Evolutionary conservation across 2,113 vertebrate species (phyloP), one percentile per base, ranked within the genome.

Genomic region (Laticauda laticaudata): DNA sequence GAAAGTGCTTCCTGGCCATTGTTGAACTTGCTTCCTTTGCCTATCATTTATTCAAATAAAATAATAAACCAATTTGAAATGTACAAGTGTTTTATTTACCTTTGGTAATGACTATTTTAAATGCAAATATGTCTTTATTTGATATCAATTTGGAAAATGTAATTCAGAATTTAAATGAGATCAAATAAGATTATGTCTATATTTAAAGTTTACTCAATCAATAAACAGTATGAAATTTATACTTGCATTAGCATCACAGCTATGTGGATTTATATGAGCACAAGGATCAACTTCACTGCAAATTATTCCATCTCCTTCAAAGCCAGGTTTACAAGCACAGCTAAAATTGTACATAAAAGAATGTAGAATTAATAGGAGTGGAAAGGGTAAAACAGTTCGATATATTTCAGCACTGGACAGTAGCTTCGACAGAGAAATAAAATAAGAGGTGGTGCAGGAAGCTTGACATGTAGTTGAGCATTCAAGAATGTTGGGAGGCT

Each of bases 311-410:
- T 99, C 98, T 1, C 99, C 99, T 94, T 98, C 96, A 2, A 98
- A 99, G 88, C 99, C 99, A 34, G 97, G 94, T 92, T 98, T 98
- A 96, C 99, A 99, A 20, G 98, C 94, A 94, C 99, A 99, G 93
- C 99, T 99, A 88, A 11, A 69, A 39, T 93, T 90, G 69, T 86
- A 92, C 51, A 89, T 45, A 92, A 93, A 91, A 94, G 54, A 2
- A 55, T 48, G 12, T 57, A 15, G 26, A 93, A 88, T 96, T 1
- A 20, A 93, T 90, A 93, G 55, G 91, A 0, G 0, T 23, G 81
- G 90, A 34, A 95, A 54, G 43, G 23, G 34, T n/a, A 48, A 57
- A 94, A 54, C 43, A 89, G 0, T 2, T 88, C 93, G 5, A 69
- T 24, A 75, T 51, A 55, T 29, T 53, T 29, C 48, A 18, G 34